Evolutionary conservation across 1,140 invertebrate species (phyloP), one percentile per base, ranked within the genome.

Genomic region (Drosophila mayri): DNA sequence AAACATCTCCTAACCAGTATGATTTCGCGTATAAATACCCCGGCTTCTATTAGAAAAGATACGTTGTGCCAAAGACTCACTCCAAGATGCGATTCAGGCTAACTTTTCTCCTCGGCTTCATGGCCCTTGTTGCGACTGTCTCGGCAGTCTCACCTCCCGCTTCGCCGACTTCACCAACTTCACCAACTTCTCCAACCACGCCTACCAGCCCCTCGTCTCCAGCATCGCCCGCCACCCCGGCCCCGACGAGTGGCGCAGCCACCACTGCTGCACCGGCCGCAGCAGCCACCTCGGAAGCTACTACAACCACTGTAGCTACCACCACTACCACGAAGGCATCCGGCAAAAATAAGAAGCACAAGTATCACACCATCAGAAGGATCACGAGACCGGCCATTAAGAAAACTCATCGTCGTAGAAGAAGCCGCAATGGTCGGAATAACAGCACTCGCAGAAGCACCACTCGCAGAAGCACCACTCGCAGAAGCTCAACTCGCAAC

Each of bases 11-110:
- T 6, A 32, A 18, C 0, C 9, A 16, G 52, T n/a, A 25, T 32
- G 16, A 22, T 32, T 41, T 41, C 14, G 28, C 5, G 28, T 64
- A 32, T 63, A 63, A 63, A 60, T 61, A 61, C 62, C 18, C 4
- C 8, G 55, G 20, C 3, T 20, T 61, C 8, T 20, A 7, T 8
- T 5, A 14, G 16, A 14, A 30, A 9, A 25, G 32, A 25, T 55
- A 22, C 25, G 20, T 52, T 35, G 18, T 54, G 30, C 4, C 37
- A 12, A 41, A 63, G 37, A 58, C 9, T 22, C 12, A 30, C 20
- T 4, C 9, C n/a, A 59, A 61, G 11, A 64, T 64, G 62, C 55
- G 62, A 41, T 64, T 20, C 10, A 20, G 30, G 10, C 9, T 32
- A 14, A 14, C 37, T 61, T 11, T 61, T 5, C 32, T 43, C 8